Conservation (phyloP, 1,140 invertebrate species). For the Aradophagus sp. region DNA sequence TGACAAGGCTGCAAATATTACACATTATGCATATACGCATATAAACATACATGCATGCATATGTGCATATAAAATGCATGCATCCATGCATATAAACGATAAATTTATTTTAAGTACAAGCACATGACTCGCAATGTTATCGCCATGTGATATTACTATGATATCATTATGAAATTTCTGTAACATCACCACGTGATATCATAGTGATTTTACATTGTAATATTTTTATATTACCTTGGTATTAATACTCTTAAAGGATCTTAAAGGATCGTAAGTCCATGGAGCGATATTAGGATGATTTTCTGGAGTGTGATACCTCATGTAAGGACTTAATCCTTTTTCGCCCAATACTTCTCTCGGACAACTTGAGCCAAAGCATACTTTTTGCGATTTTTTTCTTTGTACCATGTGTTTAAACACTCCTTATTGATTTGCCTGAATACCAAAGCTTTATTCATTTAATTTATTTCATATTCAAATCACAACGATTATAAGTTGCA, state of each 20-base stretch:
- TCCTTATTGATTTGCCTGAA: neutral
- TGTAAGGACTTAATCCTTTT: slow-evolving; percentile 60
- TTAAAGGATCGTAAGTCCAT: slow-evolving; percentile 58
- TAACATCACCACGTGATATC: no score
- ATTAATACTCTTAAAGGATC: slow-evolving; percentile 60
- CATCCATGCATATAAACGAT: no score
- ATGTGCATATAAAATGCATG: no score
- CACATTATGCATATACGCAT: neutral
- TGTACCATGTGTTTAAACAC: slow-evolving; percentile 57
- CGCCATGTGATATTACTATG: no score
- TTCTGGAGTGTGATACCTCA: slow-evolving; percentile 60
- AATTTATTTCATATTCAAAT: no score
- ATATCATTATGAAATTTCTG: no score
- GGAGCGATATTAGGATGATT: slow-evolving; percentile 62
- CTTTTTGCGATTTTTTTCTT: slow-evolving; percentile 61
- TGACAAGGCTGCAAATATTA: slow-evolving; percentile 46
- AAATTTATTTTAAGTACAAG: no score
- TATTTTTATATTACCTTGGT: neutral
- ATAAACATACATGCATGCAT: slow-evolving; percentile 3
- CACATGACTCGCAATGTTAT: no score
- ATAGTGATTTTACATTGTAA: neutral
- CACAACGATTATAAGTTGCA: no score
- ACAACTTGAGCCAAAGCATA: slow-evolving; percentile 67
- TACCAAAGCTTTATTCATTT: no score
- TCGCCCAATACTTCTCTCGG: slow-evolving; percentile 57